Conservation (phyloP, 2,888 invertebrate species). For the Orthonychiurus folsomi region DNA sequence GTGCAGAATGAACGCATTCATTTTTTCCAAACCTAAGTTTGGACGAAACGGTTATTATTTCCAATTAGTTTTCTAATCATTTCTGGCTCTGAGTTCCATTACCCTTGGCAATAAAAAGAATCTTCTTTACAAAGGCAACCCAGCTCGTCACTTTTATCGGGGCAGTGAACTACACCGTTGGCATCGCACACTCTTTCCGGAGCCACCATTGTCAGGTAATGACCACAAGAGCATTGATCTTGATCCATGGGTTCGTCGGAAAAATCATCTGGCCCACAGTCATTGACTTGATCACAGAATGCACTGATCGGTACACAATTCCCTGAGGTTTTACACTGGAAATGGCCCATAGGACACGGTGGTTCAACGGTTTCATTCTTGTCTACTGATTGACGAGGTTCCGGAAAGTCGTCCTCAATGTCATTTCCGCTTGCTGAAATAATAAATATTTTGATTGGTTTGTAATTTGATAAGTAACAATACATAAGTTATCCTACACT, state of each 20-base stretch:
- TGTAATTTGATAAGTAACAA: no score
- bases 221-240: conserved; percentile 18
- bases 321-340: conserved; percentile 18
- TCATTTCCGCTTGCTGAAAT: no score
- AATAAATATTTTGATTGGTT: no score
- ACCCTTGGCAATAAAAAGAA: conserved; percentile 18
- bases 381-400: not conserved
- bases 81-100: no score
- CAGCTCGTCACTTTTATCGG: conserved; percentile 20
- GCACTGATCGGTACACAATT: conserved; percentile 23
- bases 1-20: conserved; percentile 16
- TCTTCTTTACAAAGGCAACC: conserved; percentile 13
- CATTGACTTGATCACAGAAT: conserved; percentile 19
- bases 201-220: conserved; percentile 18
- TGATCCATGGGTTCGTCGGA: conserved; percentile 21
- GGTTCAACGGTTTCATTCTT: not conserved
- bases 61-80: no score
- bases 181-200: conserved; percentile 21
- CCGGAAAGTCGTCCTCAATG: not conserved
- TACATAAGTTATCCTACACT: no score
- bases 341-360: conserved; percentile 24
- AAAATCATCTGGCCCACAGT: conserved; percentile 24
- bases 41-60: no score
- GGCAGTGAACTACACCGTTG: conserved; percentile 21
- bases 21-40: not conserved